Conservation (phyloP, 2,113 vertebrate genomes). For the Puffinus mauretanicus region DNA sequence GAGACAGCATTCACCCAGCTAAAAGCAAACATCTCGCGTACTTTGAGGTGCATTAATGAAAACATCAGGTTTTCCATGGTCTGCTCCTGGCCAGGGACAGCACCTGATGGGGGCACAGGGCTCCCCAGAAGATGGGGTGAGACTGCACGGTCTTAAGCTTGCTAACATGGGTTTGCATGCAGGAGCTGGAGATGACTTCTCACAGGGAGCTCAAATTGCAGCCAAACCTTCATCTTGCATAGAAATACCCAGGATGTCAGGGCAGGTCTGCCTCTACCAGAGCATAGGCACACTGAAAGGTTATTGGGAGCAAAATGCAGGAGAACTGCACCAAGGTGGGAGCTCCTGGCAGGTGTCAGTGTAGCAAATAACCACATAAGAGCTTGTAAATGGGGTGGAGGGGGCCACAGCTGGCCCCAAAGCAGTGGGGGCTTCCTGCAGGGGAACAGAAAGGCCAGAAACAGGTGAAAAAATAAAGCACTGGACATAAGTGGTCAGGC, state of each 20-base stretch:
- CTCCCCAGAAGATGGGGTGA: background rate
- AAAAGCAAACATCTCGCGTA: background rate
- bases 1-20: background rate
- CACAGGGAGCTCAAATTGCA: background rate
- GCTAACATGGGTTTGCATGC: fast-evolving
- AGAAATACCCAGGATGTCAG: background rate
- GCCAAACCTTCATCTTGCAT: background rate
- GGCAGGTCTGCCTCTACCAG: background rate
- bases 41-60: background rate
- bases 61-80: background rate
- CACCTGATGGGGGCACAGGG: background rate
- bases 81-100: background rate
- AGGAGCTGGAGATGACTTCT: background rate
- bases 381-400: background rate
- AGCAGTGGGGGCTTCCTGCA: background rate
- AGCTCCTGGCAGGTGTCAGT: background rate
- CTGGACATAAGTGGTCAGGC: background rate
- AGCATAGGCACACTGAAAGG: background rate
- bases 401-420: background rate
- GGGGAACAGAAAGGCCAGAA: background rate
- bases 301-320: background rate
- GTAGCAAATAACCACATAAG: background rate
- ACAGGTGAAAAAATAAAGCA: background rate
- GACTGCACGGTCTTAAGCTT: background rate
- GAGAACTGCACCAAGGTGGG: background rate